Conservation (phyloP, 2,113 vertebrate genomes). For the Astatotilapia flaviijosephi region DNA sequence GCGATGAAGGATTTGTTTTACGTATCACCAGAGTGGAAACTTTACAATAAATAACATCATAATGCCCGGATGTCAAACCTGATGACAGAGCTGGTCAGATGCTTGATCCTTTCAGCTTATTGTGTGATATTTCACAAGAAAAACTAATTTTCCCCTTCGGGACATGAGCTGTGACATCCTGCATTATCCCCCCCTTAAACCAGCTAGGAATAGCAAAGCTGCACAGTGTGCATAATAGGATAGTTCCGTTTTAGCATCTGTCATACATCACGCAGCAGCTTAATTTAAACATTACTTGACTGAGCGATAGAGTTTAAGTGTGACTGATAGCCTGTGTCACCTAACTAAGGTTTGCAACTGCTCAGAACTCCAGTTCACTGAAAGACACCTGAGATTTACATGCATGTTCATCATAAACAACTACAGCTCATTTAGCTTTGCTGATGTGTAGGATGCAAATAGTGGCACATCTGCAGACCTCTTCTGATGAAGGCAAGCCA, state of each 20-base stretch:
- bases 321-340: conserved; percentile 10
- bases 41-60: conserved; percentile 3
- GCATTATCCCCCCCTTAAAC: neutral
- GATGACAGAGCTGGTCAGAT: neutral
- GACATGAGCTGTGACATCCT: neutral
- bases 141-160: neutral
- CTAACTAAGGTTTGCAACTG: neutral
- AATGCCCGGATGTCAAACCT: neutral
- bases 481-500: neutral
- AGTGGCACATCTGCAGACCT: neutral
- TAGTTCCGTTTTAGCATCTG: neutral
- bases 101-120: neutral
- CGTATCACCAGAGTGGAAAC: neutral
- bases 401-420: neutral
- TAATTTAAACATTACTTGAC: conserved; percentile 1
- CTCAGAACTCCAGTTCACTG: neutral
- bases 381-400: neutral
- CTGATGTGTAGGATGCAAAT: neutral
- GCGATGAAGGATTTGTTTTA: conserved; percentile 18
- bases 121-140: neutral
- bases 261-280: neutral
- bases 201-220: neutral
- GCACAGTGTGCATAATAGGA: neutral
- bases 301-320: neutral
- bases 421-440: neutral